phyloP scores from a whole-genome alignment of 2,888 invertebrate genomes.

The Carabus problematicus region DNA sequence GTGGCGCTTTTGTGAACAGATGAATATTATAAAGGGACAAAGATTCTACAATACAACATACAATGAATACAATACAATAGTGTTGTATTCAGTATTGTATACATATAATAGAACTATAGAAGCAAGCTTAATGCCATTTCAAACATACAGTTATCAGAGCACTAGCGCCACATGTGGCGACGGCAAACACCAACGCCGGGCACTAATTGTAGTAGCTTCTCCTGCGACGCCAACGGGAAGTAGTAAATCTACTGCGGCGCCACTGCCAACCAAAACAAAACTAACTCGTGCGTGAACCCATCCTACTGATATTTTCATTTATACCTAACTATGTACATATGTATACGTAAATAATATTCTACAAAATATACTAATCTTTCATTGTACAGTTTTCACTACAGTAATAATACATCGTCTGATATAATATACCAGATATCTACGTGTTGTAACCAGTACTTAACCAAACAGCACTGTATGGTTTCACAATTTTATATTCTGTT shows the following conservation, averaged over 20 bases:
- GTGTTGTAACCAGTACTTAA: too few relatives aligned
- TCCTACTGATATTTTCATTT: too few relatives aligned
- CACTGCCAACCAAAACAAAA: conserved; percentile 26
- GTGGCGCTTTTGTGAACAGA: conserved; percentile 59
- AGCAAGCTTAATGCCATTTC: conserved; percentile 61
- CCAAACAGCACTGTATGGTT: too few relatives aligned
- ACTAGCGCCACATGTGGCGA: conserved; percentile 42
- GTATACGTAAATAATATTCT: too few relatives aligned
- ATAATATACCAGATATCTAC: too few relatives aligned
- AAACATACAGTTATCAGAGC: conserved; percentile 58
- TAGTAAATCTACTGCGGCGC: conserved; percentile 49
- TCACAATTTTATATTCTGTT: too few relatives aligned
- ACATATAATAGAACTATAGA: conserved; percentile 60
- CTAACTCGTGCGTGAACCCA: not conserved
- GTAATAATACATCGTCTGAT: too few relatives aligned
- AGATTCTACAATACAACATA: conserved; percentile 60
- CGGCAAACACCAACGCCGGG: conserved; percentile 26
- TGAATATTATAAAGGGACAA: conserved; percentile 61
- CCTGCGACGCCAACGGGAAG: conserved; percentile 49
- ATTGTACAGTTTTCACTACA: too few relatives aligned
- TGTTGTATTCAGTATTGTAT: conserved; percentile 60
- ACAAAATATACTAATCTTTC: too few relatives aligned
- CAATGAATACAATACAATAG: conserved; percentile 59
- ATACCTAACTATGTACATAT: too few relatives aligned
- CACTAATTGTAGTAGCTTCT: conserved; percentile 51